These are phyloP conservation scores for Sebastes alutus DNA, from an alignment of 2,797 vertebrate genomes.

Conservation along the genomic window DNA sequence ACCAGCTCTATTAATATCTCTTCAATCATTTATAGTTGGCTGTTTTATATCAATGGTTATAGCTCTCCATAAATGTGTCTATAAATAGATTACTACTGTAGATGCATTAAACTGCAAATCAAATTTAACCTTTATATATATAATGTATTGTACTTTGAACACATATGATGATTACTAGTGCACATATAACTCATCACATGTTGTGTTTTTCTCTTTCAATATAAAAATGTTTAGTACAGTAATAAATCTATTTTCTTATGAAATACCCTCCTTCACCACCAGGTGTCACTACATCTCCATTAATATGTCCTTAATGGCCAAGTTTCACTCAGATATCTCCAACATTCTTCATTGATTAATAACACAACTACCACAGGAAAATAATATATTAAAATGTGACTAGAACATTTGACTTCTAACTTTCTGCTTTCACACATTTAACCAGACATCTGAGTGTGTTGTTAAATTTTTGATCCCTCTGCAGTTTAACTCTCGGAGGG, in stretches of 20 bases:
- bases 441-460: too few species aligned
- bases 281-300: background rate
- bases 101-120: background rate
- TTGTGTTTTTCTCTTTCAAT: background rate
- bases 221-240: background rate
- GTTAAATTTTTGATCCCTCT: too few species aligned
- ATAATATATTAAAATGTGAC: background rate
- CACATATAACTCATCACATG: background rate
- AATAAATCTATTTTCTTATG: background rate
- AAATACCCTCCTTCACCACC: background rate
- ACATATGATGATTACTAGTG: background rate
- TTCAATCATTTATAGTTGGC: background rate
- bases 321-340: background rate
- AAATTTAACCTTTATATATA: constrained; percentile 3
- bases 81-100: background rate
- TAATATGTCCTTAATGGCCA: background rate
- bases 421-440: background rate
- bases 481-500: too few species aligned
- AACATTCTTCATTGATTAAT: background rate
- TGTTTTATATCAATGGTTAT: background rate
- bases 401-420: background rate
- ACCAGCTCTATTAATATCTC: constrained; percentile 1
- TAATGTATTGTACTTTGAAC: background rate
- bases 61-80: constrained; percentile 11
- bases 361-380: background rate